Conservation (phyloP, 2,113 vertebrate genomes). For the Falcunculus frontatus region DNA sequence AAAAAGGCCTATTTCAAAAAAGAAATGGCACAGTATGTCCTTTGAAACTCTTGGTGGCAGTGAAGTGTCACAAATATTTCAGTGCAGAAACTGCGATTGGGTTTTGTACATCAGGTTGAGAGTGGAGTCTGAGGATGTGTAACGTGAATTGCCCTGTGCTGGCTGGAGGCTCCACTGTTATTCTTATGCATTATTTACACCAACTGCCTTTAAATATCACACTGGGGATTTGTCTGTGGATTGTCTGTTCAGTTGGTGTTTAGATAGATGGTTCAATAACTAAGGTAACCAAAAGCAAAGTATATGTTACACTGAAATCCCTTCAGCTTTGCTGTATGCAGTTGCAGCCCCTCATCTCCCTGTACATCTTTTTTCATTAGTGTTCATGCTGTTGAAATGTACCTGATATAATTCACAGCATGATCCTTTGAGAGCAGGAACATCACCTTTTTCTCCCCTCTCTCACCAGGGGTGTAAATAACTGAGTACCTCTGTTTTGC, state of each 20-base stretch:
- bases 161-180: neutral
- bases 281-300: neutral
- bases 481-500: neutral
- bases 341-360: neutral
- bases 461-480: neutral
- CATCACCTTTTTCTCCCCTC: fast-evolving
- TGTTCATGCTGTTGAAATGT: neutral
- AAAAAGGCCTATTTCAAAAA: neutral
- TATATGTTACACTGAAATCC: neutral
- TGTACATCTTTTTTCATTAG: neutral
- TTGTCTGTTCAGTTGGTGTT: neutral
- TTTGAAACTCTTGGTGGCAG: constrained; percentile 62
- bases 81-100: neutral
- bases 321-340: neutral
- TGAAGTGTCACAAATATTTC: constrained; percentile 55
- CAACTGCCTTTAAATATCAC: neutral
- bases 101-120: neutral
- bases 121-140: neutral
- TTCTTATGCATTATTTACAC: neutral
- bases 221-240: neutral
- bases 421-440: neutral
- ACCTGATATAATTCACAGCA: neutral
- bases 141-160: neutral
- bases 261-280: neutral
- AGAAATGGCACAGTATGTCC: neutral